Conservation (phyloP, 64 coral and sea anemone genomes). For the Actinia tenebrosa region DNA sequence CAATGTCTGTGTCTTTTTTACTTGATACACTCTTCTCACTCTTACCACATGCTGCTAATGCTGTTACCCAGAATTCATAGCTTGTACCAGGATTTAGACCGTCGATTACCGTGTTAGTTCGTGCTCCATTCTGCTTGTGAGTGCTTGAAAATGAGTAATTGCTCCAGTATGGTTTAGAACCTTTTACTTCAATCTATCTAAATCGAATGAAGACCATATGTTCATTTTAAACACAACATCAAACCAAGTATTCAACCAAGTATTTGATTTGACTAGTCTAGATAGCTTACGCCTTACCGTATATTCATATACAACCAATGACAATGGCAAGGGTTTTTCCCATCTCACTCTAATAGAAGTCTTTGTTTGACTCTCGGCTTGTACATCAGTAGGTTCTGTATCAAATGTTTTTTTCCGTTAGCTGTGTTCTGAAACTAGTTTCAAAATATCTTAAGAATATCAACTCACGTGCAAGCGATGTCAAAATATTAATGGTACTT, state of each 20-base stretch:
- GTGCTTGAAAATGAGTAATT: background rate
- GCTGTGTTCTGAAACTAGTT: no score
- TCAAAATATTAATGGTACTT: background rate
- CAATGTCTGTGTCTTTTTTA: background rate
- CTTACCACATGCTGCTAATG: background rate
- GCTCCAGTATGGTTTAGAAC: background rate
- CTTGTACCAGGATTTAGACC: background rate
- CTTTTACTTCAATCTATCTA: background rate
- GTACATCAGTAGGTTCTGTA: background rate
- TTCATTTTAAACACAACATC: no score
- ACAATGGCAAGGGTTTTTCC: background rate
- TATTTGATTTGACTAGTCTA: no score
- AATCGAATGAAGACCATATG: no score
- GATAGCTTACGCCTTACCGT: no score
- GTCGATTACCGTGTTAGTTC: background rate
- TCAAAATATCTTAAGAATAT: no score
- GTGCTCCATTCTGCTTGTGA: background rate
- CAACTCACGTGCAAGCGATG: background rate
- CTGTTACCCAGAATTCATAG: conserved; percentile 18
- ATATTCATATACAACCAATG: background rate
- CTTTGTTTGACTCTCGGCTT: background rate
- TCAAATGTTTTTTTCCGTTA: no score
- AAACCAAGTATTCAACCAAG: no score
- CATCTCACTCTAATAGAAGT: background rate
- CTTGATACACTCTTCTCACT: background rate